Conservation (phyloP, 1,140 invertebrate genomes). For the Coenobita brevimanus region DNA sequence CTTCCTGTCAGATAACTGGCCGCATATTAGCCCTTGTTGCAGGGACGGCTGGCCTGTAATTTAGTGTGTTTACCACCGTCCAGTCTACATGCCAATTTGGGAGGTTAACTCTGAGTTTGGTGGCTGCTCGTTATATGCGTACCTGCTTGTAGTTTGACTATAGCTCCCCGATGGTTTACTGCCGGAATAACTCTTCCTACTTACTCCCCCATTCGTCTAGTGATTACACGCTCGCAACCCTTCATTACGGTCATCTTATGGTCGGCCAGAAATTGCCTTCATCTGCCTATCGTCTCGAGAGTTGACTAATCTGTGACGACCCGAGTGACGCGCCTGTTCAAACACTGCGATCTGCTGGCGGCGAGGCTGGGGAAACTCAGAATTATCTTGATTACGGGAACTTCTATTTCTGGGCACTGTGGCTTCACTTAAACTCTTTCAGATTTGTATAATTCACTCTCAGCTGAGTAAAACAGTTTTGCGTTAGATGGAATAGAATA, state of each 20-base stretch:
- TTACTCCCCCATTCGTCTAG: constrained; percentile 30
- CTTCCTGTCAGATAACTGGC: constrained; percentile 26
- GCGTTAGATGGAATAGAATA: too few species aligned
- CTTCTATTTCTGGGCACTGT: too few species aligned
- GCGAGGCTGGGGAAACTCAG: too few species aligned
- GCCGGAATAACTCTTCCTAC: constrained; percentile 35
- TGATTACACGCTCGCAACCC: constrained; percentile 25
- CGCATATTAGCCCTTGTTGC: constrained; percentile 56
- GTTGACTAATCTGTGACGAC: not conserved
- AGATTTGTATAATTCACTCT: too few species aligned
- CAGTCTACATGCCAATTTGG: constrained; percentile 53
- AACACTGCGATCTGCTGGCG: too few species aligned
- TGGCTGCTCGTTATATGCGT: constrained; percentile 31
- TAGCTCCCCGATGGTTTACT: constrained; percentile 43
- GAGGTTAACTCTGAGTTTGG: constrained; percentile 45
- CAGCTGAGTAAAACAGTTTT: too few species aligned
- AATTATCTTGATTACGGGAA: too few species aligned
- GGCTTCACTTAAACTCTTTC: too few species aligned
- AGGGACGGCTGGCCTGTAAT: constrained; percentile 42
- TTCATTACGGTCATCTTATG: not conserved
- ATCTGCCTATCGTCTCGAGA: not conserved
- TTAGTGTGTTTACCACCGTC: constrained; percentile 53
- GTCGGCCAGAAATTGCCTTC: constrained; percentile 8
- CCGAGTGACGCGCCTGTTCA: not conserved
- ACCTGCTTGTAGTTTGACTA: constrained; percentile 41